phyloP scores from a whole-genome alignment of 2,113 vertebrate species.

The Callithrix jacchus region DNA sequence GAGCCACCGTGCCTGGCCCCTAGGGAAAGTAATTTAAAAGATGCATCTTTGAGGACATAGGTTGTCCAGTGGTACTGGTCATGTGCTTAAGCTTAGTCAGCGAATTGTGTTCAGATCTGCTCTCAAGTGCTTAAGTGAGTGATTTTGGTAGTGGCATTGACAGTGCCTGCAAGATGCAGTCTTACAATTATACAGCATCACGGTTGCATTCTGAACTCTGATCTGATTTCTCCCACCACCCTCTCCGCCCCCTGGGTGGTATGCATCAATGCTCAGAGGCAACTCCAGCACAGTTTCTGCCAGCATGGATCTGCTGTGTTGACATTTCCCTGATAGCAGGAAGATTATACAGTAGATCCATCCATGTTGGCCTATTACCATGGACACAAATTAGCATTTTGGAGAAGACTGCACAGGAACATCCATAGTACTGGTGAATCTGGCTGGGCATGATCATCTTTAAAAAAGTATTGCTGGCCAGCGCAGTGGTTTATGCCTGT shows the following conservation, averaged over 20 bases:
- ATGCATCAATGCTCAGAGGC: background rate
- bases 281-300: too few relatives aligned
- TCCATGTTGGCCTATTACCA: background rate
- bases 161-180: rapidly evolving
- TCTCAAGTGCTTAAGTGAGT: background rate
- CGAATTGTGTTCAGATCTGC: background rate
- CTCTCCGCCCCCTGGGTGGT: background rate
- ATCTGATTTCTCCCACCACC: background rate
- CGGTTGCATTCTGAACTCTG: background rate
- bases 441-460: background rate
- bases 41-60: background rate
- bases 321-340: background rate
- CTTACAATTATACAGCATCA: background rate
- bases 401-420: background rate
- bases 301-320: background rate
- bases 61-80: background rate
- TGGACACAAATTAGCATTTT: background rate
- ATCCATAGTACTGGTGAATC: background rate
- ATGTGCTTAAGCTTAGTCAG: background rate
- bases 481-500: too few relatives aligned
- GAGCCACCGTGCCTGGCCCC: too few relatives aligned
- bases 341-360: background rate
- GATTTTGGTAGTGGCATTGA: too few relatives aligned
- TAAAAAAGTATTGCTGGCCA: background rate
- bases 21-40: background rate